phyloP scores from a whole-genome alignment of 2,797 vertebrate genomes.

The Numenius phaeopus region DNA sequence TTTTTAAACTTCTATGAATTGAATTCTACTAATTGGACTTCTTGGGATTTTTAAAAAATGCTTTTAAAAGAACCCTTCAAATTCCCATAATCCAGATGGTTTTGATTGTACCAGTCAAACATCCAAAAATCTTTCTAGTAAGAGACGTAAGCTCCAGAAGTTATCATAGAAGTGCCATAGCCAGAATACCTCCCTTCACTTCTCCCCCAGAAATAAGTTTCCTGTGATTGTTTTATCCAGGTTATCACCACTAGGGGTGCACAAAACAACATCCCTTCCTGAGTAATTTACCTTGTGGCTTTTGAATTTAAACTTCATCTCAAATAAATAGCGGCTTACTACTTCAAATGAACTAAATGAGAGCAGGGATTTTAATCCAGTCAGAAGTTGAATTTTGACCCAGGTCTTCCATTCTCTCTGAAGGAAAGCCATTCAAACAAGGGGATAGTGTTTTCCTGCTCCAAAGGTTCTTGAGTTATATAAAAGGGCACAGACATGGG shows the following conservation, averaged over 20 bases:
- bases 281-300: neutral
- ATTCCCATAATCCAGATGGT: constrained; percentile 2
- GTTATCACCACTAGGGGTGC: neutral
- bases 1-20: constrained; percentile 43
- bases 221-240: neutral
- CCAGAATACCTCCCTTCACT: neutral
- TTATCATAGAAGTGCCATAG: neutral
- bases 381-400: neutral
- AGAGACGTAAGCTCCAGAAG: neutral
- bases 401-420: neutral
- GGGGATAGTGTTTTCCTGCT: neutral
- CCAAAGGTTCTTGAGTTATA: neutral
- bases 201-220: neutral
- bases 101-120: constrained; percentile 6
- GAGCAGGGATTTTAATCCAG: neutral
- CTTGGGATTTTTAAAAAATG: neutral
- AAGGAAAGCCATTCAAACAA: neutral
- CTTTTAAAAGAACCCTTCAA: neutral
- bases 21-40: constrained; percentile 63
- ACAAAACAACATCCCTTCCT: neutral
- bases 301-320: neutral
- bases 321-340: neutral
- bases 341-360: neutral
- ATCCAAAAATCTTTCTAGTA: neutral
- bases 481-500: neutral